A percentile compares a stretch with the other conserved stretches of the same genome.
These are phyloP conservation scores for Notospermus geniculatus DNA, from an alignment of 1,140 invertebrate species.

Conservation along the genomic window DNA sequence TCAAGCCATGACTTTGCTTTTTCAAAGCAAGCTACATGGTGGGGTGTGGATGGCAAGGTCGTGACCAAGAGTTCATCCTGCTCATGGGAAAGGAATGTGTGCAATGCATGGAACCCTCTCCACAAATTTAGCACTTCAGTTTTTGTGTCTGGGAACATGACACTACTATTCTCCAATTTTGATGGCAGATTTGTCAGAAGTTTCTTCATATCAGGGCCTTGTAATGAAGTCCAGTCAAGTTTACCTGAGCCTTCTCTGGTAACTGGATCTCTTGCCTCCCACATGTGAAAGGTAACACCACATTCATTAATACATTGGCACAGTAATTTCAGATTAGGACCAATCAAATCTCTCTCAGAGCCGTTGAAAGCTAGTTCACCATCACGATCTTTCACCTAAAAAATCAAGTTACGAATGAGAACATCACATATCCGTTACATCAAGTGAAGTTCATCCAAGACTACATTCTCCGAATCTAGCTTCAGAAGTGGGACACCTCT, in stretches of 20 bases:
- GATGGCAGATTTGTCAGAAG: neutral
- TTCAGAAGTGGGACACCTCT: neutral
- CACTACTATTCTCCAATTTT: neutral
- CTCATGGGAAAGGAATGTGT: neutral
- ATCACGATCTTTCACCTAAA: neutral
- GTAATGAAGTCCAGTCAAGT: neutral
- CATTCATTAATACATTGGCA: neutral
- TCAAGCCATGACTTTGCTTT: conserved; percentile 1
- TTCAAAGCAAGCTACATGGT: neutral
- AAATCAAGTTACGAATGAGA: conserved; percentile 3
- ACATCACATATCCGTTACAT: neutral
- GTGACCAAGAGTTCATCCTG: too few relatives aligned
- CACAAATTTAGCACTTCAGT: neutral
- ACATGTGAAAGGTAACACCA: neutral
- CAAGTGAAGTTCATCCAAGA: neutral
- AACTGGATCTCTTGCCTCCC: conserved; percentile 5
- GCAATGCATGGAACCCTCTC: neutral
- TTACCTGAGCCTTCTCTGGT: neutral
- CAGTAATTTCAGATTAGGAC: neutral
- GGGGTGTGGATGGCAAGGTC: too few relatives aligned
- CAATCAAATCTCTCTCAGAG: neutral
- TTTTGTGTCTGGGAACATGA: neutral
- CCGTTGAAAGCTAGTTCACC: neutral
- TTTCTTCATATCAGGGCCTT: conserved; percentile 4
- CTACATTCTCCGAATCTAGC: neutral